A percentile compares a stretch with the other conserved stretches of the same genome.
These are phyloP conservation scores for Lemur catta DNA, from an alignment of 2,797 vertebrate genomes.

Conservation along the genomic window DNA sequence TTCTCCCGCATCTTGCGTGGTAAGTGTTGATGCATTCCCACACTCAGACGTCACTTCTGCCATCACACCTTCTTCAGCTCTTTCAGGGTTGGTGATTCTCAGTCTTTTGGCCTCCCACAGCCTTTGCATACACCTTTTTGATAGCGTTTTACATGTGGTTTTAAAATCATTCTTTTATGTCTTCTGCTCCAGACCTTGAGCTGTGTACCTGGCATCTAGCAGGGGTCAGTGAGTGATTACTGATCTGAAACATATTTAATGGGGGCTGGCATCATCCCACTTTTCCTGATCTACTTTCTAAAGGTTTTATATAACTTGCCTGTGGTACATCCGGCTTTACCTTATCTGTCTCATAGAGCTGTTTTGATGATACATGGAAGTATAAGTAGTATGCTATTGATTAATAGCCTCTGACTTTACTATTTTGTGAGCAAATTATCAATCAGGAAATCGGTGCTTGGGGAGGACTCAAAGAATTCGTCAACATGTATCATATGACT, in stretches of 20 bases:
- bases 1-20: not conserved
- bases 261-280: not conserved
- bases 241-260: not conserved
- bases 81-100: not conserved
- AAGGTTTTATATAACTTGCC: not conserved
- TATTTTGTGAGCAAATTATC: constrained; percentile 8
- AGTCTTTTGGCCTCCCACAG: not conserved
- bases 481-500: not conserved
- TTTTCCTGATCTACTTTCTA: not conserved
- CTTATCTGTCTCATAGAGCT: not conserved
- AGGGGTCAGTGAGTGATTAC: not conserved
- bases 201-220: not conserved
- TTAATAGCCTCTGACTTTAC: not conserved
- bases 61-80: not conserved
- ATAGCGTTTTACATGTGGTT: not conserved
- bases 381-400: not conserved
- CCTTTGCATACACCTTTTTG: not conserved
- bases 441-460: not conserved
- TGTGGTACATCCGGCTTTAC: not conserved
- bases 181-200: not conserved
- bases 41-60: not conserved
- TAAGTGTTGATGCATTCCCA: not conserved
- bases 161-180: not conserved
- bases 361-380: not conserved
- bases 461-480: not conserved